Evolutionary conservation across 2,113 vertebrate species (phyloP).

Genomic region (Carassius carassius): DNA sequence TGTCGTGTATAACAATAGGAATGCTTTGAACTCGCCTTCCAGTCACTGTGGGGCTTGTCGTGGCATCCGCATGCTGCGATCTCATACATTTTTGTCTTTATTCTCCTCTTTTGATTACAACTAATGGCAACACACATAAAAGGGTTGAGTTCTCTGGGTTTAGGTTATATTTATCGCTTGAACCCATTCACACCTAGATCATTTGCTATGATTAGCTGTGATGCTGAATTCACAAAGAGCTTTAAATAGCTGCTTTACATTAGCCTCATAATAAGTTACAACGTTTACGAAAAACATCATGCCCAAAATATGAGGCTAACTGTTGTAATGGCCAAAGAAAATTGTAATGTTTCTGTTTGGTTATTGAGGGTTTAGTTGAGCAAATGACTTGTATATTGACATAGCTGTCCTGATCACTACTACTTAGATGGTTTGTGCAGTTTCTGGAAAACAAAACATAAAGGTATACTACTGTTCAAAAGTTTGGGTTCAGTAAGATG

Average conservation of each 20-base stretch:
- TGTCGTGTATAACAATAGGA: slow-evolving; percentile 28
- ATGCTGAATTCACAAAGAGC: background rate
- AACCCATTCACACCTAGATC: slow-evolving; percentile 48
- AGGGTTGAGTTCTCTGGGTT: slow-evolving; percentile 37
- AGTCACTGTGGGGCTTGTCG: slow-evolving; percentile 46
- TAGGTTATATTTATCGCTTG: slow-evolving; percentile 36
- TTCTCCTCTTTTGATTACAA: slow-evolving; percentile 43
- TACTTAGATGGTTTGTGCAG: background rate
- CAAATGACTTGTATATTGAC: background rate
- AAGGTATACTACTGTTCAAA: background rate
- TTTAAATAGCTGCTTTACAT: background rate
- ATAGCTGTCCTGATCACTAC: background rate
- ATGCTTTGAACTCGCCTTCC: slow-evolving; percentile 51
- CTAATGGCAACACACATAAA: slow-evolving; percentile 44
- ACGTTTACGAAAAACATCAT: background rate
- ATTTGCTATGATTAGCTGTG: background rate
- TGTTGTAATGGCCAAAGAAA: background rate
- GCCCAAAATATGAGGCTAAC: background rate
- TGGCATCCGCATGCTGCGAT: slow-evolving; percentile 48
- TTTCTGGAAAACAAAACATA: background rate
- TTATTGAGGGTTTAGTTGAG: background rate
- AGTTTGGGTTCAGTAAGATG: background rate
- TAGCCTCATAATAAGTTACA: slow-evolving; percentile 1
- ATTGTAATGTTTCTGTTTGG: background rate
- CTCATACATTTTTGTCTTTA: slow-evolving; percentile 39